phyloP scores from a whole-genome alignment of 2,113 vertebrate genomes.

The Sander lucioperca region DNA sequence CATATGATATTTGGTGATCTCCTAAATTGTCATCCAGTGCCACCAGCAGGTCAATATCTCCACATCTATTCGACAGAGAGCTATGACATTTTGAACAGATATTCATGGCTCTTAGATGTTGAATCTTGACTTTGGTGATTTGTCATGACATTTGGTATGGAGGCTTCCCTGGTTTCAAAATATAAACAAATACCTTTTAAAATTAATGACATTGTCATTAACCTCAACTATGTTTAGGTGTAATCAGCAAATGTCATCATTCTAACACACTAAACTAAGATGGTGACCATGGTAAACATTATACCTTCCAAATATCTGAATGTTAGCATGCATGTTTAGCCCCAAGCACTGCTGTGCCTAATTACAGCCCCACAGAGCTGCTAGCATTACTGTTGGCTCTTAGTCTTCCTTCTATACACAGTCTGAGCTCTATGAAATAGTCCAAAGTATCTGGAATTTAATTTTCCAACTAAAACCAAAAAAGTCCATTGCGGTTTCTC shows the following conservation, averaged over 20 bases:
- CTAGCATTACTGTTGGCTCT: neutral
- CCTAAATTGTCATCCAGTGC: too few species aligned
- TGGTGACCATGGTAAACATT: neutral
- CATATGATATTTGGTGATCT: too few species aligned
- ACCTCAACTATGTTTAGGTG: neutral
- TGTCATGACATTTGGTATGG: neutral
- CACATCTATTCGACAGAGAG: neutral
- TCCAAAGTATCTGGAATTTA: slow-evolving; percentile 2
- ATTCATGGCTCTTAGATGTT: neutral
- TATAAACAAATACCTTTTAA: neutral
- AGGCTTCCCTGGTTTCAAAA: neutral
- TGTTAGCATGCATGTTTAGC: neutral
- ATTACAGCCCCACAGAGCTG: slow-evolving; percentile 2
- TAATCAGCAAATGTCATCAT: neutral
- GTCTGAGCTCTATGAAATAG: slow-evolving; percentile 5
- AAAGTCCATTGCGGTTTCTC: neutral
- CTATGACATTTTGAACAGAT: neutral
- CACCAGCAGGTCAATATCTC: neutral
- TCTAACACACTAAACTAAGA: neutral
- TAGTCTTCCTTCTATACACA: neutral
- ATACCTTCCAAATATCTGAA: neutral
- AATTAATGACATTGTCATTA: neutral
- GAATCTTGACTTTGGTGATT: neutral
- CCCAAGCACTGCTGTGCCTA: neutral
- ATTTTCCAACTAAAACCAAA: neutral